Evolutionary conservation across 2,113 vertebrate species (phyloP).

Genomic region (Nycticorax nycticorax): DNA sequence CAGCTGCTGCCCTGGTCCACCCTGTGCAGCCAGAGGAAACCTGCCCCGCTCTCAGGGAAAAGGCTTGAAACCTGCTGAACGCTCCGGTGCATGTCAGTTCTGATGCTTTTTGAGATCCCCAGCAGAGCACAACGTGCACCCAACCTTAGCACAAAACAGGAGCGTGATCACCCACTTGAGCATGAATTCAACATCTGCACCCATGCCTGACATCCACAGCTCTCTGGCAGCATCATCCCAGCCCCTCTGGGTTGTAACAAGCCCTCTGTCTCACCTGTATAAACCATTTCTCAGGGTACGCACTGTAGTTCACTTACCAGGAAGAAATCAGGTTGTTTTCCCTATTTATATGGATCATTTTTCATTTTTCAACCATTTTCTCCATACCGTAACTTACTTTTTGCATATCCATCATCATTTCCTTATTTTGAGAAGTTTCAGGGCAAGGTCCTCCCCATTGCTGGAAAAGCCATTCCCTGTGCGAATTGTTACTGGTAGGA

Average conservation of each 20-base stretch:
- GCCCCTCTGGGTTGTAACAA: accelerated
- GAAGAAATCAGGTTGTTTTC: background rate
- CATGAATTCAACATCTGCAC: accelerated
- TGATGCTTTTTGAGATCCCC: background rate
- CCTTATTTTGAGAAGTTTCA: background rate
- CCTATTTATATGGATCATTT: background rate
- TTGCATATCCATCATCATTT: background rate
- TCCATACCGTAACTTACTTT: background rate
- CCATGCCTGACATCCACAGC: accelerated
- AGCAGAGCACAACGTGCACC: background rate
- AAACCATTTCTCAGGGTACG: background rate
- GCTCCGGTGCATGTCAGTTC: accelerated
- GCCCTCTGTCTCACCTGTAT: background rate
- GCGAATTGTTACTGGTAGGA: background rate
- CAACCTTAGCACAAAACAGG: background rate
- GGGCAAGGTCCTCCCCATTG: background rate
- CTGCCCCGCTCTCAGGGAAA: background rate
- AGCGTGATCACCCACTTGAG: no score
- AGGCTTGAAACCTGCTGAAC: background rate
- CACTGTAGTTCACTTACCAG: background rate
- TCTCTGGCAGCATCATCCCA: background rate
- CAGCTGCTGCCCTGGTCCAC: accelerated
- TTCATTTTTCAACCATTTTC: background rate
- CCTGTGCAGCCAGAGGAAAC: accelerated
- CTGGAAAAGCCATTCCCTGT: background rate